These are phyloP conservation scores for Hypolimnas misippus DNA, from an alignment of 2,888 invertebrate species.

Conservation along the genomic window DNA sequence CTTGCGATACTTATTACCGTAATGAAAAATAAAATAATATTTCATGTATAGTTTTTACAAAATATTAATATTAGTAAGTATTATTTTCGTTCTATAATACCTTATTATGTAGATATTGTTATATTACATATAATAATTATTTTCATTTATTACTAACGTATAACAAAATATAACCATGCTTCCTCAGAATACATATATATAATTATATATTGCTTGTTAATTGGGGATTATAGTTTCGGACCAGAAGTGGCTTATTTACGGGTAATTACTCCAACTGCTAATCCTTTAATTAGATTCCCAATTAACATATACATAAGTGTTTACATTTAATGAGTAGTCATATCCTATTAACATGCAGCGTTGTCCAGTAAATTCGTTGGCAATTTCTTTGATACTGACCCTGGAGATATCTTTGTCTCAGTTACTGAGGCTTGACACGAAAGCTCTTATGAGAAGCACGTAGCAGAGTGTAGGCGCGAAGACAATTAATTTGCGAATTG, in stretches of 20 bases:
- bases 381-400: conserved; percentile 9
- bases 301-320: neutral
- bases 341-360: neutral
- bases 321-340: neutral
- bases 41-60: no score
- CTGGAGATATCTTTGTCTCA: conserved; percentile 9
- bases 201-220: neutral
- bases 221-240: neutral
- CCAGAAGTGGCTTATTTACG: neutral
- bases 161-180: no score
- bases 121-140: no score
- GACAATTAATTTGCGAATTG: conserved; percentile 7
- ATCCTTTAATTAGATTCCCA: neutral
- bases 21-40: no score
- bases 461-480: neutral
- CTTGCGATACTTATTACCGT: no score
- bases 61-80: no score
- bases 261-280: neutral
- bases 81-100: no score
- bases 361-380: conserved; percentile 4
- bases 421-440: neutral
- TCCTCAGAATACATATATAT: no score
- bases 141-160: no score
- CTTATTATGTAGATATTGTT: no score
- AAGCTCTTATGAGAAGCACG: neutral